These are phyloP conservation scores for Periparus ater DNA, from an alignment of 2,797 vertebrate genomes.

Conservation along the genomic window DNA sequence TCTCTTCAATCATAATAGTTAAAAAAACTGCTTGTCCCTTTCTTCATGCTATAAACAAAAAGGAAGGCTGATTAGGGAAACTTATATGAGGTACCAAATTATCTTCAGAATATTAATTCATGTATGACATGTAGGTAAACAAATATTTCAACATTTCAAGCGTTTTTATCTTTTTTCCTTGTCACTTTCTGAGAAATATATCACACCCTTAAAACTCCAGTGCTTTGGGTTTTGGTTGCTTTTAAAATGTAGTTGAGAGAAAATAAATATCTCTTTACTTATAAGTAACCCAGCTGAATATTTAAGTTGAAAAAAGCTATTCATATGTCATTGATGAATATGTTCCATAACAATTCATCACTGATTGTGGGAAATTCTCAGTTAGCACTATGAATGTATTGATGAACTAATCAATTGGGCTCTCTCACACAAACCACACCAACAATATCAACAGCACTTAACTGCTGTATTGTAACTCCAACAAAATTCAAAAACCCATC, in stretches of 20 bases:
- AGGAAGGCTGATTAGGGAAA: neutral
- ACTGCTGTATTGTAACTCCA: neutral
- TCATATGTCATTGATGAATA: neutral
- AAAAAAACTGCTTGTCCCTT: neutral
- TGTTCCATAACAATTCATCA: neutral
- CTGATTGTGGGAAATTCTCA: neutral
- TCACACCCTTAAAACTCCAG: neutral
- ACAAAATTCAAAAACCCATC: neutral
- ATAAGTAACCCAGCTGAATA: neutral
- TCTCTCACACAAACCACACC: neutral
- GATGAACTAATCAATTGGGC: neutral
- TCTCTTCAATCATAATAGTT: no score
- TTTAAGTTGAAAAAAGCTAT: neutral
- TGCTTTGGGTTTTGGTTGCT: rapidly evolving
- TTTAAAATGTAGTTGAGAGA: neutral
- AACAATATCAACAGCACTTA: neutral
- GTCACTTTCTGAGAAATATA: neutral
- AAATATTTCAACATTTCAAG: neutral
- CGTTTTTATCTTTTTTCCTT: neutral
- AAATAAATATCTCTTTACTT: neutral
- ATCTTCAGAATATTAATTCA: neutral
- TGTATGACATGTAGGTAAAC: neutral
- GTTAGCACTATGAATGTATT: neutral
- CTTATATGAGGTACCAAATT: neutral
- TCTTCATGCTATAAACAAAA: neutral